These are phyloP conservation scores for Trididemnum nubilum DNA, from an alignment of 23 tunicate species.

Conservation along the genomic window DNA sequence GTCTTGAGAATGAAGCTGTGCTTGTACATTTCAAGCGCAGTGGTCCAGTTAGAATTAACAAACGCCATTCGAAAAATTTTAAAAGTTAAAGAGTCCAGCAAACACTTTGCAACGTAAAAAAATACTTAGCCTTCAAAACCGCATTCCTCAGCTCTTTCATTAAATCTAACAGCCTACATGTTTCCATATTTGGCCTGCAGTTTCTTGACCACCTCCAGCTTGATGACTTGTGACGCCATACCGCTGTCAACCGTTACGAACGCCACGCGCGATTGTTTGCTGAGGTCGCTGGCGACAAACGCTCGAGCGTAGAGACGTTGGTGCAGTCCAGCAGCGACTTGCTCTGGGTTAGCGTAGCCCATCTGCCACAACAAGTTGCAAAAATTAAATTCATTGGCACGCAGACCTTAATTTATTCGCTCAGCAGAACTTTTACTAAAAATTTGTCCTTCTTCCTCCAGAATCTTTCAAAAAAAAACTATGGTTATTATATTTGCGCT, in stretches of 20 bases:
- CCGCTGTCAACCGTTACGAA: slow-evolving; percentile 91
- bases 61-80: too few relatives aligned
- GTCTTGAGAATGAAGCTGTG: too few relatives aligned
- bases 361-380: slow-evolving; percentile 47
- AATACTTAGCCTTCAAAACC: too few relatives aligned
- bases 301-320: slow-evolving; percentile 81
- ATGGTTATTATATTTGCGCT: too few relatives aligned
- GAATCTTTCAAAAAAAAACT: too few relatives aligned
- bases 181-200: slow-evolving; percentile 77
- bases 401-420: neutral
- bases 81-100: too few relatives aligned
- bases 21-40: too few relatives aligned
- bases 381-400: too few relatives aligned
- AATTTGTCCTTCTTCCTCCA: neutral
- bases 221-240: slow-evolving; percentile 84
- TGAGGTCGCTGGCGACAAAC: slow-evolving; percentile 68
- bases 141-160: too few relatives aligned
- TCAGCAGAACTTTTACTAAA: neutral
- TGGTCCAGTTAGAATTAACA: too few relatives aligned
- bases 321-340: slow-evolving; percentile 87
- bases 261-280: slow-evolving; percentile 50
- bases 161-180: too few relatives aligned
- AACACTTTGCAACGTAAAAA: too few relatives aligned
- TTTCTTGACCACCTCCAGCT: slow-evolving; percentile 84
- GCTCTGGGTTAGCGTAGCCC: slow-evolving; percentile 98